Evolutionary conservation across 2,113 vertebrate genomes (phyloP).

Genomic region (Cyanocitta stelleri): DNA sequence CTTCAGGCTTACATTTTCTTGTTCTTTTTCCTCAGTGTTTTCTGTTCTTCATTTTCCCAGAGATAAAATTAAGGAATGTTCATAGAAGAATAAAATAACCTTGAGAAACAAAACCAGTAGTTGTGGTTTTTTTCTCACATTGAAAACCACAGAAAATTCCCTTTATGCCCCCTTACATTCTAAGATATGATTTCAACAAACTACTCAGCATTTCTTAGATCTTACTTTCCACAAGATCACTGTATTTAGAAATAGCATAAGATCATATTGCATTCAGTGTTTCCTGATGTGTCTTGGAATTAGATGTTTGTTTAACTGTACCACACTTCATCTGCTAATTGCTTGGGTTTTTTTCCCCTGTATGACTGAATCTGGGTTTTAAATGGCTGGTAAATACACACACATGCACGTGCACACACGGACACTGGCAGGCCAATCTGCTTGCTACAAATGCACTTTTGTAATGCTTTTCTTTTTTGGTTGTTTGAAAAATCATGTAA

Average conservation of each 20-base stretch:
- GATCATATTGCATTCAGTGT: background rate
- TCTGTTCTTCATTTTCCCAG: background rate
- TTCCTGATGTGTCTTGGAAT: background rate
- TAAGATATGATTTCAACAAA: background rate
- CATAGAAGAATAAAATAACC: background rate
- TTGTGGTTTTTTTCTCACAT: background rate
- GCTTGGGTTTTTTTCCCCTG: background rate
- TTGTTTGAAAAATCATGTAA: conserved; percentile 49
- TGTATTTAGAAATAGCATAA: background rate
- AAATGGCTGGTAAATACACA: background rate
- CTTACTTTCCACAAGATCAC: background rate
- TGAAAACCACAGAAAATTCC: background rate
- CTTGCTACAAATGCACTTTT: background rate
- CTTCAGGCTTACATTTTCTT: background rate
- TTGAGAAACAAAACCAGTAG: background rate
- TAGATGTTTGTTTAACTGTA: conserved; percentile 3
- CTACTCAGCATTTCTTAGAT: background rate
- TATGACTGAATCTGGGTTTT: background rate
- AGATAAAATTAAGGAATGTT: background rate
- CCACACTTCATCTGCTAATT: background rate
- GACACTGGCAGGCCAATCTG: background rate
- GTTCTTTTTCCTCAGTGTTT: background rate
- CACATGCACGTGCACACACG: background rate
- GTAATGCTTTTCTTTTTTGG: background rate
- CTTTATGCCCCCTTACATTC: background rate